Base-by-base conservation (phyloP, 2,113 vertebrate species). In the Podiceps cristatus region DNA sequence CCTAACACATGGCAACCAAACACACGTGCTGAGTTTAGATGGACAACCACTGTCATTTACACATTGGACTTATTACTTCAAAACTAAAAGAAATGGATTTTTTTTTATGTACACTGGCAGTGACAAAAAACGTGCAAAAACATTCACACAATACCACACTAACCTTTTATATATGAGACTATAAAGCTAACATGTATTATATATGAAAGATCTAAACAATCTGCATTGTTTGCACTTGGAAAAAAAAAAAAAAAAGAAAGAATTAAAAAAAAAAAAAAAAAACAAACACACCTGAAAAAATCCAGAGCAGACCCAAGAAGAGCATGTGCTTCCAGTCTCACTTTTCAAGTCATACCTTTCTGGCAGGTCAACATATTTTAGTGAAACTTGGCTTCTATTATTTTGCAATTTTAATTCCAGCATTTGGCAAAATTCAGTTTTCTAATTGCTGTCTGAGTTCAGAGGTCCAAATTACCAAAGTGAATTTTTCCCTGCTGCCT, bases 351-450 rank as follows among this genome's bases (percentile, higher is more conserved):
- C 71, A 42, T 89, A 79, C 44, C 78, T 94, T 93, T 91, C 66
- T 84, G 76, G 50, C 60, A 95, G 18, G 27, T 81, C 73, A 84
- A 45, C 35, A 75, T 87, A 60, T 58, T 96, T 89, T 52, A 85
- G 44, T 85, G 56, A 82, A 94, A 81, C 62, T 67, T 92, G 58
- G 45, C 80, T 88, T 91, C 52, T 68, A 31, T 52, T 10, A 25
- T 72, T 77, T 67, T 7, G 29, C 53, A 49, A 86, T 79, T 96
- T 96, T 93, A 91, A 94, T 94, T 93, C 73, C 66, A 91, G 17
- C 8, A 13, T 68, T 94, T 96, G 37, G 73, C 78, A 94, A 90
- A 96, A 79, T 93, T 78, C 60, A 53, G 4, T 56, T 82, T 95
- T 94, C 58, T 94, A 88, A 76, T 85, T 3, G 0, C 49, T 73